Conservation (phyloP, 2,113 vertebrate species). For the Upupa epops region DNA sequence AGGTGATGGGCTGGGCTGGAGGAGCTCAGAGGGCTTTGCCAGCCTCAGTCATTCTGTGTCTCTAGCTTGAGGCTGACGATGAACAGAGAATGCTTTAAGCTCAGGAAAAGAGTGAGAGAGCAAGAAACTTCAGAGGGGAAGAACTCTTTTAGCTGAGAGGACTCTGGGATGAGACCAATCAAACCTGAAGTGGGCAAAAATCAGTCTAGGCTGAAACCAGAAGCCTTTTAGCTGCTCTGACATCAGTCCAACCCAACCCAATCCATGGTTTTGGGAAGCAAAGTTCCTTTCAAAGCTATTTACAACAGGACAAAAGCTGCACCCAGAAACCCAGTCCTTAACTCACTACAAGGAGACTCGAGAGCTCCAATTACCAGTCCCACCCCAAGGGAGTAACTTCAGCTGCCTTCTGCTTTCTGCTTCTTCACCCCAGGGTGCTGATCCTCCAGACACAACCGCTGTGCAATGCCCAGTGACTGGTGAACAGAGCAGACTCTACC, state of each 20-base stretch:
- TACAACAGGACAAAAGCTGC: neutral
- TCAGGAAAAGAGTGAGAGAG: too few relatives aligned
- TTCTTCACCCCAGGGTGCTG: neutral
- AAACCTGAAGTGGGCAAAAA: too few relatives aligned
- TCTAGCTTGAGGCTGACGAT: too few relatives aligned
- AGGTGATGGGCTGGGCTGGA: too few relatives aligned
- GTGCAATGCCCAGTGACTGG: neutral
- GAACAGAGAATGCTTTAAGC: too few relatives aligned
- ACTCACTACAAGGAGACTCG: neutral
- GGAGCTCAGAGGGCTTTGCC: too few relatives aligned
- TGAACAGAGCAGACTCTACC: neutral
- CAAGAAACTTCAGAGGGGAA: too few relatives aligned
- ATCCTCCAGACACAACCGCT: neutral
- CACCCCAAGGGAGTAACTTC: neutral
- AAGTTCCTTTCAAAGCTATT: neutral
- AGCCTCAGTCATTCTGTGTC: too few relatives aligned
- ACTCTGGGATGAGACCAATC: too few relatives aligned
- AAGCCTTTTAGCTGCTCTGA: too few relatives aligned
- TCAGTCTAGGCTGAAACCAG: too few relatives aligned
- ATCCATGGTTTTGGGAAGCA: neutral
- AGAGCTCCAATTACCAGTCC: neutral
- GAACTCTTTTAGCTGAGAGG: too few relatives aligned
- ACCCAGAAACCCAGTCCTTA: neutral
- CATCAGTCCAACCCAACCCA: neutral
- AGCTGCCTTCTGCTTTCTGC: neutral